Evolutionary conservation across 2,888 invertebrate genomes (phyloP).

Genomic region (Dilophus febrilis): DNA sequence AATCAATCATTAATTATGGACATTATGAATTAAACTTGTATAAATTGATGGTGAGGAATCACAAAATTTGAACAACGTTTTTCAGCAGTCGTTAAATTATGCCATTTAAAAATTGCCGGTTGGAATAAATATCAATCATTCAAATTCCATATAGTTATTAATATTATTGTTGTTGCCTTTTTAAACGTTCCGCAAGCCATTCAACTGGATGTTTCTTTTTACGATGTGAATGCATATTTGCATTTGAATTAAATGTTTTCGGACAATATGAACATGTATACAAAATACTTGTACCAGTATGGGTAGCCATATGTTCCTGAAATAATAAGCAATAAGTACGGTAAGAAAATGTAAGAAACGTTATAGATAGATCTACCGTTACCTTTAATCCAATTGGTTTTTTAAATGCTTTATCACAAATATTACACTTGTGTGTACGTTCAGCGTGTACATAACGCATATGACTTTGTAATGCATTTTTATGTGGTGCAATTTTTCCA

Average conservation of each 20-base stretch:
- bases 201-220: slow-evolving; percentile 24
- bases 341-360: too few relatives aligned
- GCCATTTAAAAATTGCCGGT: too few relatives aligned
- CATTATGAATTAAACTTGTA: too few relatives aligned
- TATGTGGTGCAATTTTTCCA: slow-evolving; percentile 14
- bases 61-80: too few relatives aligned
- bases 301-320: slow-evolving; percentile 25
- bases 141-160: too few relatives aligned
- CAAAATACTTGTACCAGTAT: slow-evolving; percentile 18
- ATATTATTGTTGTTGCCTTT: too few relatives aligned
- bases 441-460: slow-evolving; percentile 13
- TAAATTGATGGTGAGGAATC: too few relatives aligned
- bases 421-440: background rate
- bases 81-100: too few relatives aligned
- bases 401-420: slow-evolving; percentile 1
- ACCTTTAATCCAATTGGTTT: slow-evolving; percentile 17
- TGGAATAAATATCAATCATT: too few relatives aligned
- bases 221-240: slow-evolving; percentile 23
- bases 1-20: too few relatives aligned
- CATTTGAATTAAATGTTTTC: slow-evolving; percentile 23
- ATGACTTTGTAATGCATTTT: slow-evolving; percentile 14
- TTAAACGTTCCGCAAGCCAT: slow-evolving; percentile 17
- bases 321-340: too few relatives aligned
- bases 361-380: too few relatives aligned
- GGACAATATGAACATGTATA: slow-evolving; percentile 23